Evolutionary conservation across 2,888 invertebrate genomes (phyloP), one percentile per base, ranked within the genome.

Genomic region (Melanostoma mellinum): DNA sequence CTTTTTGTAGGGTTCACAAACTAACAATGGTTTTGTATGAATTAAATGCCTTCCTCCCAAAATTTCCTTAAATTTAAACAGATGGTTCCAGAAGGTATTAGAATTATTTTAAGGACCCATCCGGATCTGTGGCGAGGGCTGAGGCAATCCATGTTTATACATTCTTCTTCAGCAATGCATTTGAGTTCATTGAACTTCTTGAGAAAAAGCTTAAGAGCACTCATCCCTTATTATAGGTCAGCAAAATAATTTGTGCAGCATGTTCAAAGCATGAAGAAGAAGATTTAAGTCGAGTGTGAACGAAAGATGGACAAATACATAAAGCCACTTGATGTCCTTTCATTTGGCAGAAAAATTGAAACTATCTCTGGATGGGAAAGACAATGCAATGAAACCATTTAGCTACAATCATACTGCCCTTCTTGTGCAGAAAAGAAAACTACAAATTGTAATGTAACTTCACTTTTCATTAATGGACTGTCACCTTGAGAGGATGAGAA

Each of bases 401-500:
- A 20, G 20, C 20, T 20, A 20, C 20, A 1, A 20, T 20, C 20
- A 20, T 20, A 36, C 61, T 48, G n/a, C 48, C 35, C 3, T 0
- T 8, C 0, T 0, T 48, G 30, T 8, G n/a, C 52, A 52, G 4
- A 32, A 33, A 0, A 10, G 9, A 30, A 48, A 10, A 42, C 42
- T 8, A 38, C 32, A 50, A 10, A 53, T 1, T 2, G 44, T 38
- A n/a, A 35, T 10, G 44, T 58, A 46, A 40, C 46, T 38, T 67
- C n/a, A 52, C 44, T 67, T 32, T 20, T 46, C 32, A 40, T 46
- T 61, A 79, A 79, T 67, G 78, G 67, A 68, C 67, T 73, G 61
- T 73, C 68, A 68, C 30, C 33, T 71, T 40, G n/a, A 36, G 36
- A 40, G 32, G 44, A 68, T 46, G 53, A 58, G 50, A 72, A 72